Evolutionary conservation across 2,797 vertebrate genomes (phyloP), one percentile per base, ranked within the genome.

Genomic region (Cichlasoma orientale): DNA sequence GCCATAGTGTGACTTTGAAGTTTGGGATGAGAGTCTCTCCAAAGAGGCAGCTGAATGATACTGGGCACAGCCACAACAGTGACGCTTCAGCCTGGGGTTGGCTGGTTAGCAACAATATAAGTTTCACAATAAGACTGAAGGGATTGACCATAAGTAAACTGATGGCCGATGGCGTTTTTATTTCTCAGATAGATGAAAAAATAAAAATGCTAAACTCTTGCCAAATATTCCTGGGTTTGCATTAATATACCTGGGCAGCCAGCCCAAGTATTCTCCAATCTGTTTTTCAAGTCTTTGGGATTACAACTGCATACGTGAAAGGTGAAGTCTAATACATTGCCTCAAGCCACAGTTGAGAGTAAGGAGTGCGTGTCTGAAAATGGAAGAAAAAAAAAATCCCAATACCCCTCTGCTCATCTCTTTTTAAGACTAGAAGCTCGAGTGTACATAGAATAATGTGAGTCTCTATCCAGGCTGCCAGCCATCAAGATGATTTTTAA

Each of bases 401-500:
- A 68, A 23, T 68, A 13, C 41, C 50, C 54, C 50, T 61, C 27
- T 23, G 33, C 31, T 68, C 57, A 58, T 73, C 4, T 56, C 56
- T 33, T 66, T 19, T 74, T 31, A 3, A 80, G 69, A 44, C 29
- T 5, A 72, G 66, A 57, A 56, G 58, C 52, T 58, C 36, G 16
- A 79, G 52, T 58, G 31, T 63, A 52, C 68, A 75, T 44, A 33
- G 12, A 5, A 77, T 27, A 59, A 68, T 41, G 38, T 25, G 21
- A 61, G 70, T 50, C 58, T 69, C 11, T 4, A 56, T 58, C 74
- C 75, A 69, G 58, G 47, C 36, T 53, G 27, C 52, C 69, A 11
- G 66, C 27, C 53, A 41, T 56, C 36, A 19, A 56, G 72, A 74
- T 7, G 31, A 63, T 72, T 76, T 59, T 72, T 66, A 55, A 80